These are phyloP conservation scores for Threskiornis aethiopicus DNA, from an alignment of 2,797 vertebrate genomes.

Conservation along the genomic window DNA sequence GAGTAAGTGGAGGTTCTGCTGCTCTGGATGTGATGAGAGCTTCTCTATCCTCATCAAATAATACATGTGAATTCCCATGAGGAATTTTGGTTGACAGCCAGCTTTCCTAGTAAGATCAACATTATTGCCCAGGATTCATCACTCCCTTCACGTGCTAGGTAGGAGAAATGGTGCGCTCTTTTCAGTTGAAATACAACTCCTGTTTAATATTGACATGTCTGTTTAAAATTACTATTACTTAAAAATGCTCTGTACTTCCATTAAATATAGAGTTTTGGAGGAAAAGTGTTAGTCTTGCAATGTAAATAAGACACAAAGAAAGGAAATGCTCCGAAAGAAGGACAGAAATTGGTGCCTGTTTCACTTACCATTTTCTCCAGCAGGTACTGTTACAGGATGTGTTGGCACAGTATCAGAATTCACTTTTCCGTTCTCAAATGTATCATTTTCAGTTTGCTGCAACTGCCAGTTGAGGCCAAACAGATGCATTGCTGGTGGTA, in stretches of 20 bases:
- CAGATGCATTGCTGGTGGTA: slow-evolving; percentile 92
- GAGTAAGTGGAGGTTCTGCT: not conserved
- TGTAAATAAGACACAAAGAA: not conserved
- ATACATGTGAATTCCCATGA: not conserved
- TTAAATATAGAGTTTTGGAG: not conserved
- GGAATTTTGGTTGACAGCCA: not conserved
- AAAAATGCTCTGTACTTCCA: not conserved
- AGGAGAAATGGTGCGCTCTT: not conserved
- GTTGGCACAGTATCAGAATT: slow-evolving; percentile 89
- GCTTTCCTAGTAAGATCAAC: not conserved
- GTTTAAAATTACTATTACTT: not conserved
- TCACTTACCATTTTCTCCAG: slow-evolving; percentile 90
- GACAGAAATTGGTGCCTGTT: not conserved
- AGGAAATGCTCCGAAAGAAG: not conserved
- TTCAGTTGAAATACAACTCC: not conserved
- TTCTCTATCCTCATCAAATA: not conserved
- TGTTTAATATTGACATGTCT: not conserved
- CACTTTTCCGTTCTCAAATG: slow-evolving; percentile 95
- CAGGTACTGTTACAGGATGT: slow-evolving; percentile 86
- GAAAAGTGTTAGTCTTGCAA: not conserved
- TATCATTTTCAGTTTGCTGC: slow-evolving; percentile 93
- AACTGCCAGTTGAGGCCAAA: slow-evolving; percentile 99
- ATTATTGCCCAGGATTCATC: not conserved
- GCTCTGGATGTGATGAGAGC: not conserved
- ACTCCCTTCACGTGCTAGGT: not conserved